Percentiles rank a stretch among this genome's conserved stretches.
Conservation (phyloP, 2,888 invertebrate species). For the Cephalotes varians region DNA sequence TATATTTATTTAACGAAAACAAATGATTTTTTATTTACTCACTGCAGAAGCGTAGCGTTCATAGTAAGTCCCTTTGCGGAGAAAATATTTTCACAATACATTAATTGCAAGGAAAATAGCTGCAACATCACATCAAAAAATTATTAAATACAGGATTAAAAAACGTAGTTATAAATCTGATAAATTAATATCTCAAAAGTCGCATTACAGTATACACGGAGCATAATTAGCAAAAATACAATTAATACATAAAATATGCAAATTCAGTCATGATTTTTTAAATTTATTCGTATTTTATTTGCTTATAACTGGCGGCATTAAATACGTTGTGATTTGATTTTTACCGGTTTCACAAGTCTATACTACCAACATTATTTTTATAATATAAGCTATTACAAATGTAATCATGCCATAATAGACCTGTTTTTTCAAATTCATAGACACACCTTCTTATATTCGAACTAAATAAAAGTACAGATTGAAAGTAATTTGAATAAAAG, state of each 20-base stretch:
- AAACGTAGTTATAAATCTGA: not conserved
- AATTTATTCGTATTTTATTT: slow-evolving; percentile 13
- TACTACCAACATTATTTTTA: not conserved
- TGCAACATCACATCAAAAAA: not conserved
- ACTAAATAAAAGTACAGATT: not conserved
- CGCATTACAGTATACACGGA: not conserved
- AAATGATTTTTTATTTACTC: not conserved
- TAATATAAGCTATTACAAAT: not conserved
- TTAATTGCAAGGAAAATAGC: not conserved
- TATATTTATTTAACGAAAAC: not conserved
- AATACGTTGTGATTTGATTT: not conserved
- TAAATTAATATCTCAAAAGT: not conserved
- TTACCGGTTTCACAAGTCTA: slow-evolving; percentile 1
- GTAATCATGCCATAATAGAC: not conserved
- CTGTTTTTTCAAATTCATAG: not conserved
- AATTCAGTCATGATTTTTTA: not conserved
- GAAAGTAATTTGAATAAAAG: not conserved
- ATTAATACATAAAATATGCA: not conserved
- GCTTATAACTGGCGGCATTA: not conserved
- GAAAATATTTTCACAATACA: not conserved
- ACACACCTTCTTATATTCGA: not conserved
- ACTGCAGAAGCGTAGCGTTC: not conserved
- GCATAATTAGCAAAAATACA: not conserved
- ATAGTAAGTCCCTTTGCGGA: not conserved
- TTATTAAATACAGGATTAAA: not conserved